phyloP scores from a whole-genome alignment of 2,888 invertebrate genomes.

The Ectemnius cavifrons region DNA sequence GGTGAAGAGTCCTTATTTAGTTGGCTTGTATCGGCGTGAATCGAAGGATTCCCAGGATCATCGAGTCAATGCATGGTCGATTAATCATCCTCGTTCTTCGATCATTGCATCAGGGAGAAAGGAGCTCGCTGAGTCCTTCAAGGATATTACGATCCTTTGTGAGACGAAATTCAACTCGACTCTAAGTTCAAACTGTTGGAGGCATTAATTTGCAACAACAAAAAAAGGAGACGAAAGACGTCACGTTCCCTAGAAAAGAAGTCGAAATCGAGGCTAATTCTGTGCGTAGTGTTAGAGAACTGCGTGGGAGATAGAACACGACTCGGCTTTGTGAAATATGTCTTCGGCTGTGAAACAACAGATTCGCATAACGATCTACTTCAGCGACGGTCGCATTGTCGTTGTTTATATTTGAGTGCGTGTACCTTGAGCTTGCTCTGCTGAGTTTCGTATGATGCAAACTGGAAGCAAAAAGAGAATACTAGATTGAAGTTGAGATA shows the following conservation, averaged over 20 bases:
- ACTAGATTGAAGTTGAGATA: neutral
- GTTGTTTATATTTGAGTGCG: slow-evolving; percentile 82
- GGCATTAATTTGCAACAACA: neutral
- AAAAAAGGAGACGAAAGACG: neutral
- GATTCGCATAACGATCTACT: slow-evolving; percentile 85
- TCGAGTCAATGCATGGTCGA: neutral
- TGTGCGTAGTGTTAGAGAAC: neutral
- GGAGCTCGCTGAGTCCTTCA: neutral
- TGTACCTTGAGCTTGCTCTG: neutral
- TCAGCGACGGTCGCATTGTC: slow-evolving; percentile 82
- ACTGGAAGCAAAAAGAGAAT: neutral
- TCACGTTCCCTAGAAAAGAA: neutral
- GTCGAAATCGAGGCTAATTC: neutral
- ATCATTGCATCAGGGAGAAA: slow-evolving; percentile 26
- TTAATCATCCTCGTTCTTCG: slow-evolving; percentile 27
- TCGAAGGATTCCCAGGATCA: no score
- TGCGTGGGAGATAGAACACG: slow-evolving; percentile 10
- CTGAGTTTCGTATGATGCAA: neutral
- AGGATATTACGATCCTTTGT: no score
- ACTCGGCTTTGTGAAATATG: slow-evolving; percentile 77
- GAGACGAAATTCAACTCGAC: slow-evolving; percentile 12
- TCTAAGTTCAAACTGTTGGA: neutral
- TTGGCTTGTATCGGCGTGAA: no score
- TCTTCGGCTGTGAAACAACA: slow-evolving; percentile 83
- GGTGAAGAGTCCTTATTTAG: no score